Evolutionary conservation across 2,888 invertebrate species (phyloP).

Genomic region (Scrobipalpa atriplicella): DNA sequence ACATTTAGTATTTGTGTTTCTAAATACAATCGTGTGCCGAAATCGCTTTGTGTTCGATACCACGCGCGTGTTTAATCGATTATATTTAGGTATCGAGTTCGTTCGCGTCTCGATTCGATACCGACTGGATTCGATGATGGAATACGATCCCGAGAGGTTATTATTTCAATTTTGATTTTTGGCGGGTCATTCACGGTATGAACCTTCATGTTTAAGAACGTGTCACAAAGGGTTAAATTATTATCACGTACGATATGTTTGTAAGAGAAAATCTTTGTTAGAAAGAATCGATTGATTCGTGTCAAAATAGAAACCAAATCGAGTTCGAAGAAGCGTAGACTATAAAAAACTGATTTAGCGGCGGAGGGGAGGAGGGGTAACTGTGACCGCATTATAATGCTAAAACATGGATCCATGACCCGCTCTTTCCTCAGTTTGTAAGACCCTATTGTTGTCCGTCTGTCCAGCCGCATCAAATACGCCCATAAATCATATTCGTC

Average conservation of each 20-base stretch:
- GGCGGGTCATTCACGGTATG: constrained; percentile 22
- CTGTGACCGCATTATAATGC: constrained; percentile 76
- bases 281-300: too few species aligned
- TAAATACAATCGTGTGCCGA: constrained; percentile 40
- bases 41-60: constrained; percentile 63
- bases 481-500: constrained; percentile 79
- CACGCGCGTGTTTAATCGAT: constrained; percentile 76
- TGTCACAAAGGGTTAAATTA: neutral
- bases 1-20: constrained; percentile 1
- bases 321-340: constrained; percentile 58
- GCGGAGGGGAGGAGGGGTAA: constrained; percentile 48
- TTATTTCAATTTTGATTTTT: constrained; percentile 31
- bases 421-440: constrained; percentile 63
- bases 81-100: constrained; percentile 73
- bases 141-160: constrained; percentile 34
- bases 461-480: constrained; percentile 78
- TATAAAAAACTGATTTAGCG: constrained; percentile 64
- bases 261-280: too few species aligned
- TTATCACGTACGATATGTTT: too few species aligned
- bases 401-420: constrained; percentile 66
- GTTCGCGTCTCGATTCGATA: constrained; percentile 39
- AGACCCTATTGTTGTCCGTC: constrained; percentile 73
- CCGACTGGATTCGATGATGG: constrained; percentile 46
- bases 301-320: neutral
- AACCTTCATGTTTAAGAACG: too few species aligned